phyloP scores from a whole-genome alignment of 2,113 vertebrate genomes.

The Eurystomus gularis region DNA sequence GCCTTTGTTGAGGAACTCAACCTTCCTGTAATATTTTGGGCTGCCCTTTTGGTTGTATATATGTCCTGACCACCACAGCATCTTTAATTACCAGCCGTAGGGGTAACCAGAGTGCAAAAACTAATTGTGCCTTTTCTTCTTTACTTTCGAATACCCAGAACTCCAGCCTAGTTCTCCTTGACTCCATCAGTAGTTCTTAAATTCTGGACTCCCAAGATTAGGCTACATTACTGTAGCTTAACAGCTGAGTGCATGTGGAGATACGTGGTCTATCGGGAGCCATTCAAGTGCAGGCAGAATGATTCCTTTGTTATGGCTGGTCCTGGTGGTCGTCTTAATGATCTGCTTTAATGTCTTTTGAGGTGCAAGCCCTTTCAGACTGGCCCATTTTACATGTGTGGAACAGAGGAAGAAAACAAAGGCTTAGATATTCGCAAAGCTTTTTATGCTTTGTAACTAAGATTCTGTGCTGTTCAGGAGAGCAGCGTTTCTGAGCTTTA shows the following conservation, averaged over 20 bases:
- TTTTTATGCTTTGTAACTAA: background rate
- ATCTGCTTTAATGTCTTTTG: background rate
- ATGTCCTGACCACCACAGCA: background rate
- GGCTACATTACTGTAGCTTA: background rate
- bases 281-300: background rate
- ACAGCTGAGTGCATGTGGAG: background rate
- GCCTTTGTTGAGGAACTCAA: background rate
- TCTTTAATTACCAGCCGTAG: background rate
- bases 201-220: background rate
- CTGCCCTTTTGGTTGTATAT: rapidly evolving
- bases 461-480: background rate
- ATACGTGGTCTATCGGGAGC: rapidly evolving
- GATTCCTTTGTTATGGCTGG: background rate
- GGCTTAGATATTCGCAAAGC: background rate
- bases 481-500: background rate
- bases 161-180: background rate
- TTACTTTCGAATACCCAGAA: background rate
- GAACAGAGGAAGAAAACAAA: background rate
- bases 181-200: background rate
- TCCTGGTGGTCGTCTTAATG: background rate
- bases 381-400: background rate
- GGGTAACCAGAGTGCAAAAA: background rate
- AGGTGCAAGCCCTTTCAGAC: background rate
- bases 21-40: background rate
- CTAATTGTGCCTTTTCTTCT: background rate